phyloP scores from a whole-genome alignment of 2,797 vertebrate species.

The Melopsittacus undulatus region DNA sequence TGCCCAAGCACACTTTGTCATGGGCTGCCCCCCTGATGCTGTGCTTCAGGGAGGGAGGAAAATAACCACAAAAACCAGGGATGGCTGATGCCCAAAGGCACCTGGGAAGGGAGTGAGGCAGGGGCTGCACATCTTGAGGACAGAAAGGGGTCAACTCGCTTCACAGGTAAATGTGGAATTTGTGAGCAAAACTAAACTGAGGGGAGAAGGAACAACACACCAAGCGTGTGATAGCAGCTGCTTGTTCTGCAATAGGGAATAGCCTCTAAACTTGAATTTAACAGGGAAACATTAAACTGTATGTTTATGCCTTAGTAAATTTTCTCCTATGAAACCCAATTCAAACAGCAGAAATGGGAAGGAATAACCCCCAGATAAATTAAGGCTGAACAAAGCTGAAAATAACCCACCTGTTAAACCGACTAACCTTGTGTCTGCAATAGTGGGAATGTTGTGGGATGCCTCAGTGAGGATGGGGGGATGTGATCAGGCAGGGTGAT shows the following conservation, averaged over 20 bases:
- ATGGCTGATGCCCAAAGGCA: background rate
- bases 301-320: background rate
- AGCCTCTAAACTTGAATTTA: background rate
- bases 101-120: background rate
- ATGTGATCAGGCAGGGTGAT: background rate
- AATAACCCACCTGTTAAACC: background rate
- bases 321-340: background rate
- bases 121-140: no score
- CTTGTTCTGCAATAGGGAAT: background rate
- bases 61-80: rapidly evolving
- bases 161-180: background rate
- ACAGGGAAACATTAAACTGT: background rate
- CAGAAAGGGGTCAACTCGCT: background rate
- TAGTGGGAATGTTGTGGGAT: background rate
- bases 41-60: background rate
- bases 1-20: background rate
- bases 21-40: rapidly evolving
- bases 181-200: background rate
- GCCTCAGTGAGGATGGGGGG: background rate
- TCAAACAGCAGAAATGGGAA: background rate
- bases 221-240: background rate
- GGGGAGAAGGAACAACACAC: rapidly evolving
- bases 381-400: background rate
- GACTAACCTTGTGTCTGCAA: background rate
- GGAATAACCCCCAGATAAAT: background rate